phyloP scores from a whole-genome alignment of 2,113 vertebrate genomes.

The Rhipidura dahli region DNA sequence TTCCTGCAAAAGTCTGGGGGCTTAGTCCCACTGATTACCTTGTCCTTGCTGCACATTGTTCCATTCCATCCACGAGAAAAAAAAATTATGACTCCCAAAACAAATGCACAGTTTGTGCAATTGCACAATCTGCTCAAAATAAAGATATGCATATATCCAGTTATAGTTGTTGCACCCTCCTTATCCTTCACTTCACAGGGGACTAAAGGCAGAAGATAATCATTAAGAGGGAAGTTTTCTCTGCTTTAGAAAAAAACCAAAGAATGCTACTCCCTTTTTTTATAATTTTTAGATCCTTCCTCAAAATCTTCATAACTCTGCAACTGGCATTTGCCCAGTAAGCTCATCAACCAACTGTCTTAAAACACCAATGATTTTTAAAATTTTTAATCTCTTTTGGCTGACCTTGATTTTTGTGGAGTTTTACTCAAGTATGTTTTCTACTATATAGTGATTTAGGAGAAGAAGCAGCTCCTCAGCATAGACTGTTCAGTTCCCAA shows the following conservation, averaged over 20 bases:
- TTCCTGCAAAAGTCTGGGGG: background rate
- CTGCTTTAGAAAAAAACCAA: background rate
- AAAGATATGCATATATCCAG: background rate
- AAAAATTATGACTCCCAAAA: background rate
- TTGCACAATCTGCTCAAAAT: background rate
- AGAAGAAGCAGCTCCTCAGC: background rate
- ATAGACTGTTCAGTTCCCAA: background rate
- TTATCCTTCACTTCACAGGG: background rate
- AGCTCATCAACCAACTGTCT: background rate
- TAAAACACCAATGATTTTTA: background rate
- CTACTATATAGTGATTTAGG: background rate
- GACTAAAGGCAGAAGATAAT: background rate
- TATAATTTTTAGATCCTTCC: background rate
- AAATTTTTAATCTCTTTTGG: background rate
- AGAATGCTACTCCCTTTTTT: background rate
- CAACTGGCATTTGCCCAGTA: background rate
- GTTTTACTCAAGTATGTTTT: background rate
- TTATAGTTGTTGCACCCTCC: background rate
- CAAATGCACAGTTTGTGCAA: background rate
- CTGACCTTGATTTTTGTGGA: background rate
- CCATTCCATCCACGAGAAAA: background rate
- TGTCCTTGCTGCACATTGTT: background rate
- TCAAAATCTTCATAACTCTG: background rate
- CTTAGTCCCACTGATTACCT: background rate
- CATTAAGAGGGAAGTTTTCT: background rate